phyloP scores from a whole-genome alignment of 2,797 vertebrate genomes.

The Protosalanx chinensis region DNA sequence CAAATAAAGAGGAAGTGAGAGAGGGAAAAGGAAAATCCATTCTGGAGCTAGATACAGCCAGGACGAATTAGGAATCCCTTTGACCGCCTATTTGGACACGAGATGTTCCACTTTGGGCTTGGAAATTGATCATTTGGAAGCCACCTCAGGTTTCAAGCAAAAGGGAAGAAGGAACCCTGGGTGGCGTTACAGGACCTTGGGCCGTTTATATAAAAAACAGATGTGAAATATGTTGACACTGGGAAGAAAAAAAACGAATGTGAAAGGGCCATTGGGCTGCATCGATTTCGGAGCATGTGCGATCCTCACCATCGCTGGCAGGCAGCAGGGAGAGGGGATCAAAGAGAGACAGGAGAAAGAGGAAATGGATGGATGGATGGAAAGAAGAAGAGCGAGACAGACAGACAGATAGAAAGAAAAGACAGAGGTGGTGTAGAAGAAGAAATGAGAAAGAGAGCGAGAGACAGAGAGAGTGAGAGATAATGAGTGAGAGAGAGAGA shows the following conservation, averaged over 20 bases:
- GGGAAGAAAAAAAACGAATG: slow-evolving; percentile 27
- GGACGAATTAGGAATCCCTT: slow-evolving; percentile 32
- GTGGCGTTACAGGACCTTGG: slow-evolving; percentile 39
- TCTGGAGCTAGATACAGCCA: background rate
- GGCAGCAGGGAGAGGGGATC: background rate
- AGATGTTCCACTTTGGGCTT: slow-evolving; percentile 40
- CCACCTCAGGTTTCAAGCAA: slow-evolving; percentile 34
- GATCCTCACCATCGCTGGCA: background rate
- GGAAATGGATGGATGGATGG: background rate
- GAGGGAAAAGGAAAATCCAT: slow-evolving; percentile 2
- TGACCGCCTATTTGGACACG: slow-evolving; percentile 28
- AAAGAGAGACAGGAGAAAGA: background rate
- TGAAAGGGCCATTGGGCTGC: slow-evolving; percentile 11
- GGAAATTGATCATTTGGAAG: slow-evolving; percentile 52
- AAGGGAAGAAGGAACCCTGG: slow-evolving; percentile 14
- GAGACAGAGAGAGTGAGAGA: background rate
- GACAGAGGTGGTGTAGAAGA: background rate
- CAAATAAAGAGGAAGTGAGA: slow-evolving; percentile 60
- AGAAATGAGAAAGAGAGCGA: background rate
- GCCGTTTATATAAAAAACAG: slow-evolving; percentile 66
- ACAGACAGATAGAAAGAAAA: background rate
- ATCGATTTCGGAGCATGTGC: slow-evolving; percentile 29
- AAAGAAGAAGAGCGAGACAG: background rate
- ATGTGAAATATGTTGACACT: slow-evolving; percentile 65
- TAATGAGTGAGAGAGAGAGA: background rate